Conservation (phyloP, 2,113 vertebrate species). For the Panthera leo region DNA sequence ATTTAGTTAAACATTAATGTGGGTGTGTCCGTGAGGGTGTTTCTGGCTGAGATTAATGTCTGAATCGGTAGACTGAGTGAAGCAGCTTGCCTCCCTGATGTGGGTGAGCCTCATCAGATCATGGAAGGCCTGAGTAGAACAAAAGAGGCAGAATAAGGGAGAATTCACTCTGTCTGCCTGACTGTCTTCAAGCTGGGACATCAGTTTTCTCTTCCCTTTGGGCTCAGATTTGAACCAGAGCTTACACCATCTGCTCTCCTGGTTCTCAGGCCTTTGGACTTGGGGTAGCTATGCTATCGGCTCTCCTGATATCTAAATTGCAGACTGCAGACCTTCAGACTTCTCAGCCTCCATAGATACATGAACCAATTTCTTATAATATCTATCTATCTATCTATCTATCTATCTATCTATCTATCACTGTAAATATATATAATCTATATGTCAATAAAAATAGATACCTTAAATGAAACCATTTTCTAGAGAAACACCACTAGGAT, state of each 20-base stretch:
- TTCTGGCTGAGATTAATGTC: not conserved
- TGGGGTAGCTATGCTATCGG: not conserved
- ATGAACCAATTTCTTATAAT: not conserved
- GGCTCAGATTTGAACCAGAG: not conserved
- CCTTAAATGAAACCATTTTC: not conserved
- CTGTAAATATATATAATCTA: not conserved
- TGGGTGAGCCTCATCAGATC: not conserved
- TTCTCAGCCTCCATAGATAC: not conserved
- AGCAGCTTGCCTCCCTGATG: not conserved
- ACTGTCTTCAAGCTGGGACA: not conserved
- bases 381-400: not conserved
- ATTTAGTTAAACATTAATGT: not conserved
- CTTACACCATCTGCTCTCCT: not conserved
- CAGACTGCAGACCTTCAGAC: not conserved
- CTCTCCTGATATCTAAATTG: not conserved
- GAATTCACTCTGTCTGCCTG: not conserved
- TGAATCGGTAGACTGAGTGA: not conserved
- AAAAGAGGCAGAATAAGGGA: not conserved
- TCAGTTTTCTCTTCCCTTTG: not conserved
- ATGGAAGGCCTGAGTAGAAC: not conserved
- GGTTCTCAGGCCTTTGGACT: not conserved
- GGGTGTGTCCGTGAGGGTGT: not conserved
- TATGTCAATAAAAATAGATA: not conserved
- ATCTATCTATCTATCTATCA: not conserved
- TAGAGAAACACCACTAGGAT: not conserved